Base-by-base conservation (phyloP, 2,113 vertebrate genomes). In the Elephas maximus region DNA sequence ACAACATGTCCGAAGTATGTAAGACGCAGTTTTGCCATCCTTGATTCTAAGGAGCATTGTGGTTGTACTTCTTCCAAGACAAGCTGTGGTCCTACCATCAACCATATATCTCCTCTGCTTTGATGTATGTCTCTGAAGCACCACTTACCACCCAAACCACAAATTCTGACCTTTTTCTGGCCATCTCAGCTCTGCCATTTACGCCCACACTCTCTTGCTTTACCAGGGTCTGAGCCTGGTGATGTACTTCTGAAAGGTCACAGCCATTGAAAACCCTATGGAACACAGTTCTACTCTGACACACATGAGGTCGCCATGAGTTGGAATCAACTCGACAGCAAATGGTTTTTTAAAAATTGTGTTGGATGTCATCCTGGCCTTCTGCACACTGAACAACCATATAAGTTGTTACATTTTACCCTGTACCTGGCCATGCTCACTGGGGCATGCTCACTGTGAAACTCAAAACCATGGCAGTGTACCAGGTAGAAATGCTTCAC, bases 401-500 rank as follows among this genome's bases (percentile, higher is more conserved):
- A 62, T 51, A 88, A 26, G 8, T 0, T 7, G 48, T 60, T 76
- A 24, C 10, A 48, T 79, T 60, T 86, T 28, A 37, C 8, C 62
- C 14, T 37, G 88, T 23, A n/a, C 3, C 3, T 6, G 57, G 48
- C 44, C 45, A 30, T 7, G 3, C 60, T 95, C 41, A 8, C 30
- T 69, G 53, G n/a, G 33, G 80, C 48, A 65, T 37, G 5, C 14
- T 82, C 24, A 37, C 26, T 33, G 41, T 74, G 67, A 83, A 88
- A 88, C 33, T 63, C 74, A 86, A 91, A 71, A 37, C 15, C 44
- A 63, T 30, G n/a, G 15, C 6, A 67, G n/a, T 41, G 2, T 63
- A 21, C n/a, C 6, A n/a, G 9, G n/a, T 48, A 26, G 30, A 87
- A 86, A 89, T 11, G 28, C 65, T 21, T 97, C 82, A 98, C 97